Base-by-base conservation (phyloP, 2,113 vertebrate species). In the Argyrosomus japonicus region DNA sequence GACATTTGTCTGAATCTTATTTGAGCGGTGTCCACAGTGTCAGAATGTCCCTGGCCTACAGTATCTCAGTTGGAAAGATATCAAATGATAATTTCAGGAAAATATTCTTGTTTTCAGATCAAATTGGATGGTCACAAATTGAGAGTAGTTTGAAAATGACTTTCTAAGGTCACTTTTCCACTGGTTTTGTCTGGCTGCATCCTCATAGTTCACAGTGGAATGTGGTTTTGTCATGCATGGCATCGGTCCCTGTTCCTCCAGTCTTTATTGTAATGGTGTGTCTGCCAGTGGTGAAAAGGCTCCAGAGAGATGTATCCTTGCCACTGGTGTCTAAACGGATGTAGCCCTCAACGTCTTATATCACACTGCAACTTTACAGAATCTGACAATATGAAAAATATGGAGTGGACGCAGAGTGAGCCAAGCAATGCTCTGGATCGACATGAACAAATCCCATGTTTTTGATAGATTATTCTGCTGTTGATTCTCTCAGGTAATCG, bases 371-470 rank as follows among this genome's bases (percentile, higher is more conserved):
- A 83, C 83, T 88, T 88, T 72, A 89, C 70, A 87, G 61, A 87
- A 72, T 87, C 48, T 62, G 69, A 61, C 77, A 88, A 89, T 85
- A 32, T 79, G 71, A 90, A 93, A 89, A 93, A 83, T 90, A 88
- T 90, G 84, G 47, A 51, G 63, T n/a, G 13, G 53, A 17, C 7
- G 21, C 51, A 13, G 29, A 0, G 32, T 11, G 56, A 89, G 90
- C 88, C 88, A 86, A 91, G 70, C 82, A 43, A 63, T 73, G 79
- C 72, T 92, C 86, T 85, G 75, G 82, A 87, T 79, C 43, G 14
- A 18, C 77, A 48, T 71, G 77, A 90, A 86, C 77, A 90, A 91
- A 93, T 83, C 81, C 62, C 1, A 25, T 82, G 67, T 78, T 87
- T 84, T 74, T 85, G 47, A 75, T 87, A 50, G 14, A 43, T 79